Evolutionary conservation across 1,140 invertebrate genomes (phyloP).

Genomic region (Papilio polytes): DNA sequence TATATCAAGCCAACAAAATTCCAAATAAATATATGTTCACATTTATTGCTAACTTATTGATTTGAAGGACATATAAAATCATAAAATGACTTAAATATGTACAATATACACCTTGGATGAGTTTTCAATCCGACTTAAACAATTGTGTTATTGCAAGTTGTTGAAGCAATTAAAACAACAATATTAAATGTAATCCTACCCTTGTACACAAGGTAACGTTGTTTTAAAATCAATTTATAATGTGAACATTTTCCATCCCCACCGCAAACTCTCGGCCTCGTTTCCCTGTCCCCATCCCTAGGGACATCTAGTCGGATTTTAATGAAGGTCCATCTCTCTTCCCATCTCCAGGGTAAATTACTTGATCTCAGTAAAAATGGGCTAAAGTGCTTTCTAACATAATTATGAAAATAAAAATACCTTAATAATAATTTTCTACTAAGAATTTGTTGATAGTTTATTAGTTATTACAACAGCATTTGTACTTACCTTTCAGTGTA

Average conservation of each 20-base stretch:
- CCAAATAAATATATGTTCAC: background rate
- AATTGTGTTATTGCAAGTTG: too few species aligned
- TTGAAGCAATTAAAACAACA: background rate
- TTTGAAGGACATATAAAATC: too few species aligned
- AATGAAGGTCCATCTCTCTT: constrained; percentile 25
- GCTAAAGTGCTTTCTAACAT: background rate
- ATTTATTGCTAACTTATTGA: too few species aligned
- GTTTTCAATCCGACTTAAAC: too few species aligned
- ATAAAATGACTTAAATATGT: too few species aligned
- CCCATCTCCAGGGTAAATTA: constrained; percentile 22
- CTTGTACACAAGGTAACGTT: background rate
- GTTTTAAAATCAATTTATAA: constrained; percentile 15
- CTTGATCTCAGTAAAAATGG: constrained; percentile 8
- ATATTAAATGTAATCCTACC: background rate
- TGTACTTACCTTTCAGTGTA: background rate
- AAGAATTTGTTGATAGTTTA: background rate
- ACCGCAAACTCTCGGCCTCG: constrained; percentile 10
- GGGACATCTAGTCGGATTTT: constrained; percentile 18
- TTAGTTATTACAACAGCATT: background rate
- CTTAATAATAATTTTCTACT: background rate
- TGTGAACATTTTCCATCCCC: background rate
- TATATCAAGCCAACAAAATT: background rate
- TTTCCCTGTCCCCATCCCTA: constrained; percentile 13
- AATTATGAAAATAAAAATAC: constrained; percentile 6
- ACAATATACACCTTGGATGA: too few species aligned